A percentile compares a stretch with the other conserved stretches of the same genome.
phyloP scores from a whole-genome alignment of 2,113 vertebrate species.

The Chiloscyllium plagiosum region DNA sequence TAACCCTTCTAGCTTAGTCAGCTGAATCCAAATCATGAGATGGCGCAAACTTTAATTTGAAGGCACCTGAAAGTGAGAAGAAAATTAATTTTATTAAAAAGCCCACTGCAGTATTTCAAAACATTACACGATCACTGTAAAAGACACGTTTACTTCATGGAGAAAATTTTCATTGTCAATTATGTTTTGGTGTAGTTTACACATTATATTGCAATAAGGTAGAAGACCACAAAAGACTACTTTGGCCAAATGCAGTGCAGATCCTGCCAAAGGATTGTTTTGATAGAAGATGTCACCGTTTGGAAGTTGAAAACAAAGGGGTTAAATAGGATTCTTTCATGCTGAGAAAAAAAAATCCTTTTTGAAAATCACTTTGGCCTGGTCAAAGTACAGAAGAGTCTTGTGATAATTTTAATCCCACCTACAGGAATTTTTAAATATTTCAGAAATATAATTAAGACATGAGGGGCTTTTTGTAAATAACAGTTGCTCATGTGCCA shows the following conservation, averaged over 20 bases:
- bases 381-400: not conserved
- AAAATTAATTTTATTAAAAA: conserved; percentile 42
- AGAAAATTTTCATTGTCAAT: not conserved
- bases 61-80: conserved; percentile 60
- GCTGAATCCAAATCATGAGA: conserved; percentile 81
- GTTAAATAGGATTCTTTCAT: not conserved
- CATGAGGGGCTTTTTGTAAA: too few relatives aligned
- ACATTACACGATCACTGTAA: conserved; percentile 47
- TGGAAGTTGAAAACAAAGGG: not conserved
- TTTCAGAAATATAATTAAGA: too few relatives aligned
- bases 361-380: not conserved
- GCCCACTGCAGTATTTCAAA: conserved; percentile 56
- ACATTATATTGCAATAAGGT: not conserved
- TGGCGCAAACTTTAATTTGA: conserved; percentile 83
- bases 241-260: not conserved
- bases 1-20: conserved; percentile 68
- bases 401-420: not conserved
- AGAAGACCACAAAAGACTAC: not conserved
- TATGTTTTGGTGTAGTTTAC: not conserved
- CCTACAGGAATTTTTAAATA: too few relatives aligned
- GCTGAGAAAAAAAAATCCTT: not conserved
- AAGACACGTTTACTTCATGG: not conserved
- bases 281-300: too few relatives aligned
- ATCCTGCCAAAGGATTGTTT: not conserved
- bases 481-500: too few relatives aligned